Percentiles rank a stretch among this genome's conserved stretches.
Evolutionary conservation across 2,113 vertebrate species (phyloP).

Genomic region (Aythya baeri): DNA sequence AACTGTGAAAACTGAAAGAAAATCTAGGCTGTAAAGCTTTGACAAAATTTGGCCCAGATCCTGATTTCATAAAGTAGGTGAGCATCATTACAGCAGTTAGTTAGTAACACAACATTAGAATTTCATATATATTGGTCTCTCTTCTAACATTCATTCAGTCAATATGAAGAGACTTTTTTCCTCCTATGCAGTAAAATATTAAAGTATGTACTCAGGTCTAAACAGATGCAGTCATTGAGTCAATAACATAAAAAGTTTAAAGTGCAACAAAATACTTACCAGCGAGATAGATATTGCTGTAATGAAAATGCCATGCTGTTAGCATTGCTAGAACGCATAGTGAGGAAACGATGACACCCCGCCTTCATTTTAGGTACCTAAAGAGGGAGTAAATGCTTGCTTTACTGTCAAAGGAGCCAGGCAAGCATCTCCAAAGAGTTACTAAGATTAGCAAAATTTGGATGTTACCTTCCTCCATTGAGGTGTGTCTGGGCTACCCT

Average conservation of each 20-base stretch:
- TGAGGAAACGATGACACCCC: background rate
- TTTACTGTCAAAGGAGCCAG: background rate
- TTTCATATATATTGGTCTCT: background rate
- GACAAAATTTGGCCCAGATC: background rate
- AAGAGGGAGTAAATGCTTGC: background rate
- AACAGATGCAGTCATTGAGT: background rate
- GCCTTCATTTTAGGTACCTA: background rate
- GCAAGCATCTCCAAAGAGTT: background rate
- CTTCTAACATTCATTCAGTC: background rate
- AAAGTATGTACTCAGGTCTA: background rate
- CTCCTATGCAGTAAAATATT: background rate
- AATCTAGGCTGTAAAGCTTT: background rate
- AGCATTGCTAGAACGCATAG: background rate
- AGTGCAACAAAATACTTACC: background rate
- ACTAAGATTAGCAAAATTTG: background rate
- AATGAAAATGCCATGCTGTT: background rate
- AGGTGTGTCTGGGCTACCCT: background rate
- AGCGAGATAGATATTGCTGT: background rate
- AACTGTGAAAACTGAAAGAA: background rate
- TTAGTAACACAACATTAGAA: background rate
- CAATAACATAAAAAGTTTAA: background rate
- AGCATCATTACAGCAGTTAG: background rate
- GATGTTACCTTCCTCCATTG: background rate
- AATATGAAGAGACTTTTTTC: background rate
- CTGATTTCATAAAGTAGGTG: background rate